Conservation (phyloP, 2,113 vertebrate species). For the Agapornis roseicollis region DNA sequence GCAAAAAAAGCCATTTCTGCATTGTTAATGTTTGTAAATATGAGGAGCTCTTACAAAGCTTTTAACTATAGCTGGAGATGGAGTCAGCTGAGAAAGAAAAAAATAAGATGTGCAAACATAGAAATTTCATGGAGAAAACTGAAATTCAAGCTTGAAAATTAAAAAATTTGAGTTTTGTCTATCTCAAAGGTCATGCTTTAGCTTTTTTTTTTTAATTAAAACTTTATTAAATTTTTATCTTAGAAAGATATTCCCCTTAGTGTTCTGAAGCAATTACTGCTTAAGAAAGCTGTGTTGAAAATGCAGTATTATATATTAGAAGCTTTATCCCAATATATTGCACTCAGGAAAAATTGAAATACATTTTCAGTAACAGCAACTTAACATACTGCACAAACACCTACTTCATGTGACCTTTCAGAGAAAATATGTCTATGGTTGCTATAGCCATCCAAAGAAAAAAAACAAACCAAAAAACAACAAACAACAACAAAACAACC, state of each 20-base stretch:
- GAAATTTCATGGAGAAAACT: conserved; percentile 62
- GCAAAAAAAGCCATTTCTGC: conserved; percentile 25
- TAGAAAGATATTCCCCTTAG: not conserved
- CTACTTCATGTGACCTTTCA: not conserved
- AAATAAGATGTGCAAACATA: conserved; percentile 41
- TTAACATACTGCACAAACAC: not conserved
- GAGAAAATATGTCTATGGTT: not conserved
- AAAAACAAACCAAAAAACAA: not conserved
- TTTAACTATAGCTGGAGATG: conserved; percentile 20
- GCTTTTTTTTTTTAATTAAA: not conserved
- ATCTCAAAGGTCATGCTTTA: not conserved
- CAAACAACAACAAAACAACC: not conserved
- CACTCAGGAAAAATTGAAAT: not conserved
- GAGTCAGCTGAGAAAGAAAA: conserved; percentile 1
- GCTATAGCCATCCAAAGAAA: not conserved
- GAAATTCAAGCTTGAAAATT: conserved; percentile 57
- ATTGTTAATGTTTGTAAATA: conserved; percentile 31
- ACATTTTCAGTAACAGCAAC: not conserved
- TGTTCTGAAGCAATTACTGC: conserved; percentile 6
- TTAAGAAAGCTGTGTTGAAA: conserved; percentile 4
- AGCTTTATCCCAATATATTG: not conserved
- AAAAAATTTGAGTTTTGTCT: conserved; percentile 46
- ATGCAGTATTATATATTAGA: not conserved
- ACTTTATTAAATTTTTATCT: conserved; percentile 27
- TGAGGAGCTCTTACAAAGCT: conserved; percentile 22